Evolutionary conservation across 2,888 invertebrate species (phyloP).

Genomic region (Luperina testacea): DNA sequence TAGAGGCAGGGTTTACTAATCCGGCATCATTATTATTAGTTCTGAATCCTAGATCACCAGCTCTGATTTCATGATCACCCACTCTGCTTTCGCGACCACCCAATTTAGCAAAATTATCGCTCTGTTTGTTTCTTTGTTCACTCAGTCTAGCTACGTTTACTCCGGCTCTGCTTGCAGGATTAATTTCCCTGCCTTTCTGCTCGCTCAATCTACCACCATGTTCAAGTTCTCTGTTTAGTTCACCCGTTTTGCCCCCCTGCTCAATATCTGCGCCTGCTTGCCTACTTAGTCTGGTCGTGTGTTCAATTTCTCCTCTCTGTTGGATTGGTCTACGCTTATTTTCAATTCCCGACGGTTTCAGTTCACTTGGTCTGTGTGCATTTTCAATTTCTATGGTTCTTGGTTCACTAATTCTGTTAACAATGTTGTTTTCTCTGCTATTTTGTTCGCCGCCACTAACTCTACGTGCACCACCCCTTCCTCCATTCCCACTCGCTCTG

Average conservation of each 20-base stretch:
- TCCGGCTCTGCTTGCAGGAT: not conserved
- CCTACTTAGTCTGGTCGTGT: not conserved
- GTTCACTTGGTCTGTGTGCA: not conserved
- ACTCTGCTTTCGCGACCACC: slow-evolving; percentile 13
- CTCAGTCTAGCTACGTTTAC: not conserved
- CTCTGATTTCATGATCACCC: slow-evolving; percentile 20
- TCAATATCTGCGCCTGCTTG: not conserved
- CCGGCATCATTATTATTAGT: not conserved
- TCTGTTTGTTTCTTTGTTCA: slow-evolving; percentile 13
- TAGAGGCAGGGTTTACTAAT: not conserved
- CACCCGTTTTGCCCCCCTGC: not conserved
- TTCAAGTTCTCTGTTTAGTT: slow-evolving; percentile 1
- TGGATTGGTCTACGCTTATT: not conserved
- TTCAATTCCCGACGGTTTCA: not conserved
- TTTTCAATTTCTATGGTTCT: slow-evolving; percentile 6
- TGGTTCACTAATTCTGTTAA: not conserved
- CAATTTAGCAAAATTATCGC: slow-evolving; percentile 9
- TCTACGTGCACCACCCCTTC: not conserved
- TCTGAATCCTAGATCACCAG: slow-evolving; percentile 15
- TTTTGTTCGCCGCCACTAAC: not conserved
- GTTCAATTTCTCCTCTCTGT: slow-evolving; percentile 12
- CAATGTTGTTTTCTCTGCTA: not conserved
- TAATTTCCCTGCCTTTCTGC: slow-evolving; percentile 8
- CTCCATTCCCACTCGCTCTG: not conserved
- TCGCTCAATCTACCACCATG: not conserved